Conservation (phyloP, 2,113 vertebrate genomes). For the Microcebus tavaratra region DNA sequence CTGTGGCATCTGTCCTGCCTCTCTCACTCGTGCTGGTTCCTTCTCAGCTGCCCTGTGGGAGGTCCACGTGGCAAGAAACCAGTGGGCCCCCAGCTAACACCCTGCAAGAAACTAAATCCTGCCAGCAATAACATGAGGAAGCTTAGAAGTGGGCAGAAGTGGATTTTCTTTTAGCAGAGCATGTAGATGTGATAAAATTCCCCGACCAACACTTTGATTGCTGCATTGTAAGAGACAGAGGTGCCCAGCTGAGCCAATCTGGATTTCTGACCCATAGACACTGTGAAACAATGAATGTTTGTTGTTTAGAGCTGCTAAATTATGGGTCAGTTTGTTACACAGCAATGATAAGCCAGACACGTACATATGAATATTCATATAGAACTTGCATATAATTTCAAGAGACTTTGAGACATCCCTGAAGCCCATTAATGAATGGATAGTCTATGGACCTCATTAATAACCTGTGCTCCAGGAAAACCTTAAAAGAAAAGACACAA, state of each 20-base stretch:
- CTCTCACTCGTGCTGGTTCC: background rate
- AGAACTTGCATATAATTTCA: slow-evolving; percentile 25
- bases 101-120: background rate
- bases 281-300: slow-evolving; percentile 28
- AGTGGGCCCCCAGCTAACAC: background rate
- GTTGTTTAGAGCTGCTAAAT: slow-evolving; percentile 40
- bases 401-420: background rate
- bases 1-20: background rate
- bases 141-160: background rate
- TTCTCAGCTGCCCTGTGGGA: background rate
- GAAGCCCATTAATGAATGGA: background rate
- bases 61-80: background rate
- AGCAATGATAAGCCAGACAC: background rate
- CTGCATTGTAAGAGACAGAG: background rate
- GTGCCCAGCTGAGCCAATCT: background rate
- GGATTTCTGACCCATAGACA: background rate
- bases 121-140: background rate
- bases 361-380: background rate
- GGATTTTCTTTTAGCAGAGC: background rate
- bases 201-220: background rate
- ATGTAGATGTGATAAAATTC: background rate
- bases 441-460: background rate
- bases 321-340: background rate
- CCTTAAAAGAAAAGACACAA: background rate
- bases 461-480: background rate